Conservation (phyloP, 2,113 vertebrate species). For the Platysternon megacephalum region DNA sequence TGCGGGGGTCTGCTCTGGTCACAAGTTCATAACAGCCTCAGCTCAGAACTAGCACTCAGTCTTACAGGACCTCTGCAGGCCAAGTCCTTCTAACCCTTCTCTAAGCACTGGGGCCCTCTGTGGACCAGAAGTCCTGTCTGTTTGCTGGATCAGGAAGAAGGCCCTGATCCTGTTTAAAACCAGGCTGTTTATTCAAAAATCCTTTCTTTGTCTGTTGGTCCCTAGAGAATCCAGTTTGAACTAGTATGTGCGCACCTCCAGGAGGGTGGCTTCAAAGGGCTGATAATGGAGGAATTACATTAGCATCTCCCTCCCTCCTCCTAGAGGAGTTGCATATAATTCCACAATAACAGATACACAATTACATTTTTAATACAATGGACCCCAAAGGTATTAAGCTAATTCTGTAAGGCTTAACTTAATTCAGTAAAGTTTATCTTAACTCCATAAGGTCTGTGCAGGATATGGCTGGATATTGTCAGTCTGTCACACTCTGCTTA, state of each 20-base stretch:
- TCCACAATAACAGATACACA: neutral
- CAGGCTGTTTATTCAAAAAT: neutral
- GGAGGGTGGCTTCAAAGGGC: too few species aligned
- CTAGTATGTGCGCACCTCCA: too few species aligned
- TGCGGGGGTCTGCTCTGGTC: neutral
- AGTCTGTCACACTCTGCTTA: neutral
- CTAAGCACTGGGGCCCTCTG: neutral
- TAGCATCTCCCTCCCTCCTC: too few species aligned
- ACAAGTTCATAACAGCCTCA: too few species aligned
- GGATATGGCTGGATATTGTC: too few species aligned
- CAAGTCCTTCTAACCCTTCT: neutral
- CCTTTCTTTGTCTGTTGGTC: neutral
- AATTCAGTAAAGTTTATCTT: neutral
- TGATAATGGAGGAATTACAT: neutral
- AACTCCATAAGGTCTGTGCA: neutral
- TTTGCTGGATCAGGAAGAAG: neutral
- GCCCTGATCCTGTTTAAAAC: neutral
- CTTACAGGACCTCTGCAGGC: neutral
- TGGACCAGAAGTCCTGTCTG: neutral
- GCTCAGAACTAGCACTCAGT: neutral
- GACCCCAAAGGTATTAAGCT: neutral
- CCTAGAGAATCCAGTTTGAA: neutral
- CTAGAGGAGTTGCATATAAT: neutral
- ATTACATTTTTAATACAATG: neutral
- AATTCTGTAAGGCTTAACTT: neutral